Evolutionary conservation across 2,888 invertebrate species (phyloP).

Genomic region (Temnothorax ravouxi): DNA sequence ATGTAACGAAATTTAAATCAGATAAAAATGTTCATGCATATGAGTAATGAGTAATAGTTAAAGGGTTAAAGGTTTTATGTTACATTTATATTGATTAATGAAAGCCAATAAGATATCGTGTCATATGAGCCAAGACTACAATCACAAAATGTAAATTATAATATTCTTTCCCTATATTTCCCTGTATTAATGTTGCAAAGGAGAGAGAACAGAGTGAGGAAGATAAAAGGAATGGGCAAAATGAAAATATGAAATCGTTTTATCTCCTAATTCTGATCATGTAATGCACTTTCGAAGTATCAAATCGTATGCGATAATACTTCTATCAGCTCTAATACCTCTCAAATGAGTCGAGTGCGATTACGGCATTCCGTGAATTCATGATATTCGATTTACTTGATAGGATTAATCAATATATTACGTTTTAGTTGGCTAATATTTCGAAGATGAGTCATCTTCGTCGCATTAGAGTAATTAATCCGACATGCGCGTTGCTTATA

Average conservation of each 20-base stretch:
- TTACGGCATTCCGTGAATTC: conserved; percentile 48
- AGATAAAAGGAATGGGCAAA: neutral
- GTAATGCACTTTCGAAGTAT: conserved; percentile 25
- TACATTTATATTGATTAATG: neutral
- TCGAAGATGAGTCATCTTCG: neutral
- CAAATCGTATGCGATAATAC: conserved; percentile 13
- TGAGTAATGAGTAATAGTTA: conserved; percentile 15
- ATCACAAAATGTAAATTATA: neutral
- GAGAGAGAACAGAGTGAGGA: neutral
- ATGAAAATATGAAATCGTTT: neutral
- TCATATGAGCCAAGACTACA: neutral
- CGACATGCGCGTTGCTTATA: neutral
- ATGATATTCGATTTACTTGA: conserved; percentile 44
- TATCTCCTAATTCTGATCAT: neutral
- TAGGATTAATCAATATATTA: conserved; percentile 46
- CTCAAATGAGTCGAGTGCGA: conserved; percentile 29
- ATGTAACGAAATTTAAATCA: conserved; percentile 15
- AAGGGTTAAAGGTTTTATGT: conserved; percentile 7
- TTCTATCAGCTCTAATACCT: conserved; percentile 19
- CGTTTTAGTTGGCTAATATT: neutral
- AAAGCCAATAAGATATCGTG: neutral
- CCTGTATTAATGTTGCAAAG: neutral
- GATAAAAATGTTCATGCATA: neutral
- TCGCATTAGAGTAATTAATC: neutral
- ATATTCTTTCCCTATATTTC: neutral